phyloP scores from a whole-genome alignment of 2,888 invertebrate genomes.

The Rotaria socialis region DNA sequence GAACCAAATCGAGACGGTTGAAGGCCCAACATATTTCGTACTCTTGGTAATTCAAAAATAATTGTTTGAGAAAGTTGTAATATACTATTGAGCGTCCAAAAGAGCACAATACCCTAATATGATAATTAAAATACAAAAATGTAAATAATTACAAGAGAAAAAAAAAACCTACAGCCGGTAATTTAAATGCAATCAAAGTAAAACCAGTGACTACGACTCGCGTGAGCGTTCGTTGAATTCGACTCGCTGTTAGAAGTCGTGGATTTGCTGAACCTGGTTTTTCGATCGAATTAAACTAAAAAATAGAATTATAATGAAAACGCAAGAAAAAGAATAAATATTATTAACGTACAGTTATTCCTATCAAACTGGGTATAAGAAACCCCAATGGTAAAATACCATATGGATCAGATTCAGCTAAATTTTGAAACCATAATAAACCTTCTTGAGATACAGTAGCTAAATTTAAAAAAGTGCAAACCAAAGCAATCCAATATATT shows the following conservation, averaged over 20 bases:
- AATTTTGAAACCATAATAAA: conserved; percentile 6
- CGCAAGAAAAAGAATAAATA: not conserved
- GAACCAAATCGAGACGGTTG: conserved; percentile 9
- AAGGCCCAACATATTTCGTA: not conserved
- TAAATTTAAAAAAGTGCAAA: not conserved
- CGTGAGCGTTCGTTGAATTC: not conserved
- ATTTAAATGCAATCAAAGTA: not conserved
- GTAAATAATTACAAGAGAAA: not conserved
- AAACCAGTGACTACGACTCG: not conserved
- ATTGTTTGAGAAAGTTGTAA: not conserved
- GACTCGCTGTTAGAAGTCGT: not conserved
- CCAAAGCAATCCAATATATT: no score
- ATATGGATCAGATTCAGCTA: conserved; percentile 20
- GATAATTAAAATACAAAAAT: not conserved
- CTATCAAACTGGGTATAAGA: not conserved
- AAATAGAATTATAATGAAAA: not conserved
- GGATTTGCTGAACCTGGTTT: not conserved
- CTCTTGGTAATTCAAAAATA: not conserved
- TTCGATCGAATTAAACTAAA: not conserved
- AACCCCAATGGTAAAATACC: not conserved
- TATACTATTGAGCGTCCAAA: conserved; percentile 20
- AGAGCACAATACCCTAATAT: not conserved
- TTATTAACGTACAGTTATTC: not conserved
- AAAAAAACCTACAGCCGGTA: not conserved
- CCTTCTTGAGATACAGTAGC: conserved; percentile 12